These are phyloP conservation scores for Nycteola revayana DNA, from an alignment of 2,888 invertebrate species.

Conservation along the genomic window DNA sequence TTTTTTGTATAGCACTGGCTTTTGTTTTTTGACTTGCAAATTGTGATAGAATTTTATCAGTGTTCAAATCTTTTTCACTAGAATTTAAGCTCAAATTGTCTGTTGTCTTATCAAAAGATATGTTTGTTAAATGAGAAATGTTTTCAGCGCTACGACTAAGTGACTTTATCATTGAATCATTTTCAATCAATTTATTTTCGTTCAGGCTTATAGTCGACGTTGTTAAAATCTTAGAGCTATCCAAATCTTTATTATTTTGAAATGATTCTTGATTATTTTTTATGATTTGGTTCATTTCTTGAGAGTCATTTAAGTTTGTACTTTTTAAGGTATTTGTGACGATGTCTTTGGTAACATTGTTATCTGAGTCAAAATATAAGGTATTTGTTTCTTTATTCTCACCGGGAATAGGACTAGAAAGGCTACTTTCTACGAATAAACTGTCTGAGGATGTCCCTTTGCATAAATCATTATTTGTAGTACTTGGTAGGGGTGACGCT, in stretches of 20 bases:
- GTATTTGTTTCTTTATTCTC: conserved; percentile 32
- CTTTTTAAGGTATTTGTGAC: conserved; percentile 12
- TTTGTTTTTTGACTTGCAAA: conserved; percentile 58
- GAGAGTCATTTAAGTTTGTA: conserved; percentile 8
- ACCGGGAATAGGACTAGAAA: conserved; percentile 39
- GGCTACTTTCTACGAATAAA: conserved; percentile 31
- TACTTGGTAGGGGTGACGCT: conserved; percentile 37
- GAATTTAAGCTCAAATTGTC: conserved; percentile 26
- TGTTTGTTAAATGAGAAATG: conserved; percentile 40
- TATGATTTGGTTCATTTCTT: conserved; percentile 5
- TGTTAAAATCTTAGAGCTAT: conserved; percentile 37
- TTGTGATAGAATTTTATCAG: conserved; percentile 57
- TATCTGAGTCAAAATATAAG: conserved; percentile 27
- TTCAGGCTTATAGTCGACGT: conserved; percentile 60
- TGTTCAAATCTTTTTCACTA: conserved; percentile 48
- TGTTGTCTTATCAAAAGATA: conserved; percentile 25
- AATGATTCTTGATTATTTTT: conserved; percentile 12
- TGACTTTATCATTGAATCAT: conserved; percentile 36
- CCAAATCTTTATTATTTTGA: conserved; percentile 14
- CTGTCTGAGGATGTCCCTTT: conserved; percentile 12
- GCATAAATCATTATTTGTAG: conserved; percentile 18
- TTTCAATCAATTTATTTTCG: conserved; percentile 38
- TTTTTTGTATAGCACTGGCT: conserved; percentile 56
- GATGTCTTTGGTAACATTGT: conserved; percentile 33
- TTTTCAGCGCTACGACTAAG: conserved; percentile 67